These are phyloP conservation scores for Mimumesa dahlbomi DNA, from an alignment of 2,888 invertebrate genomes.

Conservation along the genomic window DNA sequence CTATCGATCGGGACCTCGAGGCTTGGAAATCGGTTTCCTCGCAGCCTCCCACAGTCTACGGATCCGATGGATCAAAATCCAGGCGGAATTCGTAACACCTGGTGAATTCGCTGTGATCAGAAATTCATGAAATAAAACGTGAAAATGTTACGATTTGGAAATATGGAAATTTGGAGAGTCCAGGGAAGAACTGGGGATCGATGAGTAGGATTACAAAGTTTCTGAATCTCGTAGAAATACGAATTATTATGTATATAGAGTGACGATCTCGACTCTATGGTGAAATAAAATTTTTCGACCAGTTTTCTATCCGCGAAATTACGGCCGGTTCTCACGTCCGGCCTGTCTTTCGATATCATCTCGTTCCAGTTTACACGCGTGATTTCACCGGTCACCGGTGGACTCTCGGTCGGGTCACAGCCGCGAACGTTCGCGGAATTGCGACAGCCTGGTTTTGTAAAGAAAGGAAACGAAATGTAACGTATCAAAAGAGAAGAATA, in stretches of 20 bases:
- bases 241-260: too few relatives aligned
- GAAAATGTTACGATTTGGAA: too few relatives aligned
- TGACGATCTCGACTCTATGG: too few relatives aligned
- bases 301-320: slow-evolving; percentile 40
- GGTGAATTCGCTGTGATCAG: background rate
- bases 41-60: slow-evolving; percentile 44
- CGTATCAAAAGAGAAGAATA: background rate
- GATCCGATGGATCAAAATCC: too few relatives aligned
- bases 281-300: background rate
- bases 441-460: slow-evolving; percentile 43
- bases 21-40: slow-evolving; percentile 60
- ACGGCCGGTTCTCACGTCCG: slow-evolving; percentile 31
- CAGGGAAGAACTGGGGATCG: too few relatives aligned
- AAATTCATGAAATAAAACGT: background rate
- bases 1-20: slow-evolving; percentile 60
- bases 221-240: too few relatives aligned
- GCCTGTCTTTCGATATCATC: slow-evolving; percentile 50
- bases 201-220: too few relatives aligned
- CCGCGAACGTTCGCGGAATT: slow-evolving; percentile 35
- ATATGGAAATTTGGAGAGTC: too few relatives aligned
- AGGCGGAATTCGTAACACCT: too few relatives aligned
- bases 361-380: slow-evolving; percentile 55
- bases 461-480: slow-evolving; percentile 1
- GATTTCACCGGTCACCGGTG: slow-evolving; percentile 52
- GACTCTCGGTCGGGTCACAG: slow-evolving; percentile 26